Conservation (phyloP, 2,888 invertebrate genomes). For the Blastobasis lacticolella region DNA sequence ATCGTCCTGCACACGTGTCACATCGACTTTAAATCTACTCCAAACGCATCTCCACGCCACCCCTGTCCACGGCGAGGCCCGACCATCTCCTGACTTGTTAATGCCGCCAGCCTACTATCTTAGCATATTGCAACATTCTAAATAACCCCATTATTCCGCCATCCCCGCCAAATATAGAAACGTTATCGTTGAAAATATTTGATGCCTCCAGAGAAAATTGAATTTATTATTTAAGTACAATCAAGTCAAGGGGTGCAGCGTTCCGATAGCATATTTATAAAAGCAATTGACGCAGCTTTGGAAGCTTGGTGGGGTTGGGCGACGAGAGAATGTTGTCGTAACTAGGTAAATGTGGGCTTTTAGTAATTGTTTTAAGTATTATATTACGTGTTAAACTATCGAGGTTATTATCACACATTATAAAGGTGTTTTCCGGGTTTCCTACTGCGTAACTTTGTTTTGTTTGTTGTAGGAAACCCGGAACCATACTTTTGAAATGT, state of each 20-base stretch:
- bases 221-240: slow-evolving; percentile 69
- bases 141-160: slow-evolving; percentile 68
- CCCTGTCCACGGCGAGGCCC: slow-evolving; percentile 34
- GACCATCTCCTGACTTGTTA: slow-evolving; percentile 72
- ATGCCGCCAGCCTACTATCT: slow-evolving; percentile 69
- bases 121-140: slow-evolving; percentile 72
- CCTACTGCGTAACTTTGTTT: no score
- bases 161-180: slow-evolving; percentile 58
- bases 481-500: no score
- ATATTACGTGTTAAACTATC: no score
- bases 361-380: no score
- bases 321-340: no score
- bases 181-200: slow-evolving; percentile 62
- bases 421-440: no score
- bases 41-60: slow-evolving; percentile 26
- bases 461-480: no score
- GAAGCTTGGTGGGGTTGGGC: no score
- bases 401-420: no score
- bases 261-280: slow-evolving; percentile 28
- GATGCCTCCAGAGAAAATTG: slow-evolving; percentile 61
- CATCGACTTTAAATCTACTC: no score
- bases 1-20: no score
- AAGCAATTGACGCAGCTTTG: slow-evolving; percentile 13
- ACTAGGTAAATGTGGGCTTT: no score
- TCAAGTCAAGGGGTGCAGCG: slow-evolving; percentile 31